Evolutionary conservation across 2,888 invertebrate species (phyloP), one percentile per base, ranked within the genome.

Genomic region (Pseudococcus longispinus): DNA sequence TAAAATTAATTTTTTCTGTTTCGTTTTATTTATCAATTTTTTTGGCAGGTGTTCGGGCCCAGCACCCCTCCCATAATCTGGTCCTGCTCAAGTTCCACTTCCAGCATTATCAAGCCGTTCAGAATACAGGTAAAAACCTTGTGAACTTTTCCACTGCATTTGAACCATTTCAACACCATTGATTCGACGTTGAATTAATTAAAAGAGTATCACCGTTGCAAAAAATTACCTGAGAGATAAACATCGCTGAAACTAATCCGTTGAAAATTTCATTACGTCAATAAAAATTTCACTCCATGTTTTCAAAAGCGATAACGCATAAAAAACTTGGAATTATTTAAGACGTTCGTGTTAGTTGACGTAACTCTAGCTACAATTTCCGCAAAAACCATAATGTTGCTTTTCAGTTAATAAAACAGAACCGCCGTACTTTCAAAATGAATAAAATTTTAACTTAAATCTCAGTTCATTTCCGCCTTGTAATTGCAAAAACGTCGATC

Each of bases 251-350:
- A 26, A 65, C 23, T 65, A 65, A 65, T 65, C 23, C 65, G 23
- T 23, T 65, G 9, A 65, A 65, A 65, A 65, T 65, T 26, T 65
- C 65, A 65, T 65, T 65, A 65, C 26, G 15, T 15, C 26, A 23
- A 65, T 65, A 65, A 65, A 65, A 65, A 11, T 65, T 65, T 23
- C 20, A 65, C 13, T 65, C 26, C 26, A n/a, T 11, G 23, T 65
- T 26, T 65, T 65, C 65, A 26, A 26, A 26, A 65, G 13, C 26
- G 3, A 65, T 51, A 51, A 26, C 23, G 23, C 26, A 26, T 65
- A 65, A 26, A 55, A 60, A 26, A 23, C 11, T 65, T 65, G 23
- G 65, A 74, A 74, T 74, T 74, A 74, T 37, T 74, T n/a, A 74
- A 37, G 5, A 74, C n/a, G 37, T 37, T 74, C 74, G 26, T 37